Base-by-base conservation (phyloP, 2,113 vertebrate genomes). In the Gulo gulo region DNA sequence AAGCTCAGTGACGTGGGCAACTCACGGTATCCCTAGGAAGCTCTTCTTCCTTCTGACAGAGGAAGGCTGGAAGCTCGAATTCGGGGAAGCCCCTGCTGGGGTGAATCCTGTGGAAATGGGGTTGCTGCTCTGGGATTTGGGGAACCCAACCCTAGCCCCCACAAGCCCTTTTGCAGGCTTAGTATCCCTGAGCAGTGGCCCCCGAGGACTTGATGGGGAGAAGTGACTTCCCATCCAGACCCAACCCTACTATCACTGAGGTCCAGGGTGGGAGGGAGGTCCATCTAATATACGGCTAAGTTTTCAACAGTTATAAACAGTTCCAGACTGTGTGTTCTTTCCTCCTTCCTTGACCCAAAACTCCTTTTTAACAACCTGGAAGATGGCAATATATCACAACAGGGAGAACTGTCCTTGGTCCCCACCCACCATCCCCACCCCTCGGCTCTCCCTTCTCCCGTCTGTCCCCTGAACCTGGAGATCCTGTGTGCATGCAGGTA, bases 91-190 rank as follows among this genome's bases (percentile, higher is more conserved):
- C 36, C 39, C 69, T 39, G 26, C 34, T 29, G 34, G 55, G 34
- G 67, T 10, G 31, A 63, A 29, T 36, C 80, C 47, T 23, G 52
- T 1, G 39, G 47, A 31, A 26, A 31, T 59, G 78, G 42, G 45
- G 6, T 11, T n/a, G 69, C 73, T 73, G 39, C 52, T 84, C 59
- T 16, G 61, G 83, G 65, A 63, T 63, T 10, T 15, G 6, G 76
- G 55, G 4, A 3, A 16, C 73, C 26, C 10, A 26, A 0, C 20
- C 26, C 31, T 4, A 3, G 5, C 2, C 11, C 14, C 29, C 65
- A 13, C 31, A 67, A 67, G 2, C 31, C 16, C 29, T 12, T 34
- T 36, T 13, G 9, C 14, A n/a, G 55, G 71, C 76, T 85, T 71
- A 47, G 50, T 42, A 45, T 7, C 14, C 18, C 0, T 2, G 11